Base-by-base conservation (phyloP, 2,888 invertebrate species). In the Xestia ashworthii region DNA sequence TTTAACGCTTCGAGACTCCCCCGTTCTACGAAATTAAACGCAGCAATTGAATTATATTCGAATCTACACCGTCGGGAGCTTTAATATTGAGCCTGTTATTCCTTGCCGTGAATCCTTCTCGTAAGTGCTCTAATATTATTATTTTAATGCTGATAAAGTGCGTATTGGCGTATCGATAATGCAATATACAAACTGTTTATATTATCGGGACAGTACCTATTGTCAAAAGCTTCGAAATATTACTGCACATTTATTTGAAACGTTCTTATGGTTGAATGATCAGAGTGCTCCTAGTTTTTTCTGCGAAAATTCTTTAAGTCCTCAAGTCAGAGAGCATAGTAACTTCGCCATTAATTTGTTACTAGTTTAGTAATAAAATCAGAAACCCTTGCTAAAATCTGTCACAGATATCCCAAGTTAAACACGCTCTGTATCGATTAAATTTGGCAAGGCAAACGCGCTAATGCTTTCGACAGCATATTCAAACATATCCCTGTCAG, bases 1-100 rank as follows among this genome's bases (percentile, higher is more conserved):
- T 93, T 94, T 95, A 93, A 93, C 95, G 93, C 95, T 92, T 93
- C 90, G 88, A 84, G 90, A 91, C 94, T 93, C 93, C 91, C 86
- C 89, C 85, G 79, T 83, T 87, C 88, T 85, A 87, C 90, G 88
- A 94, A 94, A 95, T 96, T 95, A 93, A 95, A 95, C 90, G 92
- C 86, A 89, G 85, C 91, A 93, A 94, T 95, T 93, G 89, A 93
- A 94, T 94, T 93, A 92, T 89, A 92, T 88, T 89, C 88, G 88
- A 95, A 94, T 94, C 89, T 93, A 90, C 87, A 93, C 93, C 91
- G 87, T 93, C 85, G 71, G 81, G 81, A 80, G 84, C 84, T 86
- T 74, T 71, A 86, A 86, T 85, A 93, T 93, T 93, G 87, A 91
- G 93, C 87, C 87, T 80, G 85, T 92, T 93, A 90, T 93, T 79